A percentile compares a stretch with the other conserved stretches of the same genome.
Evolutionary conservation across 2,888 invertebrate genomes (phyloP).

Genomic region (Galeruca laticollis): DNA sequence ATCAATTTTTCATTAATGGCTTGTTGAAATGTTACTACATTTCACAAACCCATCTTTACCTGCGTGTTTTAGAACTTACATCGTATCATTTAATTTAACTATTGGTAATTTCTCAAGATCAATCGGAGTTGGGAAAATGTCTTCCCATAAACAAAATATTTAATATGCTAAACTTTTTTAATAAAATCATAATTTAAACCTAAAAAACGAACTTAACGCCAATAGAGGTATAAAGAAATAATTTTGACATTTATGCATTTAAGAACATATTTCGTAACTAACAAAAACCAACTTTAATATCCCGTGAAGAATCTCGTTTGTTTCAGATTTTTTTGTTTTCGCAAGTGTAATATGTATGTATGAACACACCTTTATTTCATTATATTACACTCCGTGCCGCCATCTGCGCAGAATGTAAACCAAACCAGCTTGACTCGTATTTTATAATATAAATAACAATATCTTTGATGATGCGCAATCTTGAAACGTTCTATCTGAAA

Average conservation of each 20-base stretch:
- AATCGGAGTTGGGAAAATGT: no score
- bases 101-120: no score
- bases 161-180: no score
- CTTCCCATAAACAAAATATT: neutral
- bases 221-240: slow-evolving; percentile 15
- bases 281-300: slow-evolving; percentile 27
- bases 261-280: slow-evolving; percentile 22
- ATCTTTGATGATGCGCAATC: slow-evolving; percentile 29
- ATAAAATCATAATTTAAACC: no score
- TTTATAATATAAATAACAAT: slow-evolving; percentile 36
- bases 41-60: no score
- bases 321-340: slow-evolving; percentile 24
- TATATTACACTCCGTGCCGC: slow-evolving; percentile 10
- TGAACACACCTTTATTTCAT: slow-evolving; percentile 31
- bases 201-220: neutral
- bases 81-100: no score
- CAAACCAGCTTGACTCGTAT: slow-evolving; percentile 35
- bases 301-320: slow-evolving; percentile 40
- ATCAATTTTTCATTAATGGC: no score
- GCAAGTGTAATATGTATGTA: slow-evolving; percentile 16
- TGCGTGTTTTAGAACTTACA: no score
- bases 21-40: no score
- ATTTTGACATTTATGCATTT: slow-evolving; percentile 24
- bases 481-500: neutral
- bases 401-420: slow-evolving; percentile 17